Percentiles rank a stretch among this genome's conserved stretches.
Conservation (phyloP, 1,140 invertebrate genomes). For the Neuroterus valhalla region DNA sequence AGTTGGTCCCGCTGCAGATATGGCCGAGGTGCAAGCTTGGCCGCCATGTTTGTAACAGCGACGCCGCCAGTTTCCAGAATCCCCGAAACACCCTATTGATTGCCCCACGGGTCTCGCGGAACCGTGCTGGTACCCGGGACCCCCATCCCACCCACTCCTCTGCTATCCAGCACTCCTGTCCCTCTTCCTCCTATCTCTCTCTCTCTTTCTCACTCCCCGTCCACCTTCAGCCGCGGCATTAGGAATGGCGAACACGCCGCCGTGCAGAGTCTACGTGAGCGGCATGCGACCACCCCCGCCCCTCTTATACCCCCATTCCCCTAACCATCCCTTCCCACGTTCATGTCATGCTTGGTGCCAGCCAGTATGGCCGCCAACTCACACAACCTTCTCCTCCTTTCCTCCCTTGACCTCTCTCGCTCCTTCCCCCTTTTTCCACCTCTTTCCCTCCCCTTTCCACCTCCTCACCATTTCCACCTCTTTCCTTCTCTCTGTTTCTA, state of each 20-base stretch:
- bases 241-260: conserved; percentile 80
- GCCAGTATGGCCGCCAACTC: conserved; percentile 71
- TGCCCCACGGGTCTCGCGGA: conserved; percentile 71
- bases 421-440: conserved; percentile 49
- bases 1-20: conserved; percentile 44
- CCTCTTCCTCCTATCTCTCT: conserved; percentile 41
- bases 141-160: conserved; percentile 59
- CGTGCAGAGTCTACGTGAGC: conserved; percentile 79
- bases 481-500: background rate
- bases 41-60: conserved; percentile 70
- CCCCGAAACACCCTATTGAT: conserved; percentile 80
- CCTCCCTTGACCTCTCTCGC: conserved; percentile 69
- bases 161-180: conserved; percentile 58
- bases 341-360: conserved; percentile 68
- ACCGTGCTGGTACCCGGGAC: conserved; percentile 67
- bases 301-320: conserved; percentile 58
- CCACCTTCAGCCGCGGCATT: conserved; percentile 73
- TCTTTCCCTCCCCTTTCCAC: conserved; percentile 27
- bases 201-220: conserved; percentile 49
- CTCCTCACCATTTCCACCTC: conserved; percentile 5
- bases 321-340: conserved; percentile 62
- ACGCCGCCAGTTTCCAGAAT: conserved; percentile 76
- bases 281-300: conserved; percentile 75
- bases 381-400: conserved; percentile 67
- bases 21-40: conserved; percentile 33